These are phyloP conservation scores for Eupelmus urozonus DNA, from an alignment of 2,888 invertebrate genomes.

Conservation along the genomic window DNA sequence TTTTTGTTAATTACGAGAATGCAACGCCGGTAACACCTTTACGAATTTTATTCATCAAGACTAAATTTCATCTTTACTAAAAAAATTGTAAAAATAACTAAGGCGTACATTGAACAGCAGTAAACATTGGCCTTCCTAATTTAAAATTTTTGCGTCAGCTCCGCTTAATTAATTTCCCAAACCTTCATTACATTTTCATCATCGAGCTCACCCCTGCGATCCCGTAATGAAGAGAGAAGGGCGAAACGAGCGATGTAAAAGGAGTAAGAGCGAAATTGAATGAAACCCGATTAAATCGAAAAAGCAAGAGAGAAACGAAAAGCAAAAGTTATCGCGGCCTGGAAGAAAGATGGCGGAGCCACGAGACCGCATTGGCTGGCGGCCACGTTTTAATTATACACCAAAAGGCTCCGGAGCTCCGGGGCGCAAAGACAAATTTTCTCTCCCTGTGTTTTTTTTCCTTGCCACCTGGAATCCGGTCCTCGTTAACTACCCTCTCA, in stretches of 20 bases:
- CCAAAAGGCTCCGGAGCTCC: neutral
- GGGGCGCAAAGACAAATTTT: constrained; percentile 25
- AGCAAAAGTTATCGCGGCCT: neutral
- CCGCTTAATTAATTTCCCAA: constrained; percentile 1
- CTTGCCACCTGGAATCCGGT: neutral
- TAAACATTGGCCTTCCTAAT: no score
- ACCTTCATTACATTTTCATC: constrained; percentile 16
- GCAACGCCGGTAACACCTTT: no score
- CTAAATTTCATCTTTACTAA: no score
- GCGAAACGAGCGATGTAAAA: constrained; percentile 9
- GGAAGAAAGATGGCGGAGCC: constrained; percentile 8
- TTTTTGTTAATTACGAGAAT: no score
- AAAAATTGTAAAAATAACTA: no score
- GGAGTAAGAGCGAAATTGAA: constrained; percentile 8
- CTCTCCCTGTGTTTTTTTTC: neutral
- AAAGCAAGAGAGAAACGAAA: neutral
- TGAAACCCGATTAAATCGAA: constrained; percentile 17
- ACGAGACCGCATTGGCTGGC: constrained; percentile 21
- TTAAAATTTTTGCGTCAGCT: no score
- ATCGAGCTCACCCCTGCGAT: no score
- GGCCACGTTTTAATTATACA: constrained; percentile 50
- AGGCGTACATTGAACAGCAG: no score
- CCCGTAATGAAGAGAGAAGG: neutral
- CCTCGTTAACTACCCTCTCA: constrained; percentile 63
- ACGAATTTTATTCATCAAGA: no score